Base-by-base conservation (phyloP, 2,797 vertebrate genomes). In the Spinus pinus region DNA sequence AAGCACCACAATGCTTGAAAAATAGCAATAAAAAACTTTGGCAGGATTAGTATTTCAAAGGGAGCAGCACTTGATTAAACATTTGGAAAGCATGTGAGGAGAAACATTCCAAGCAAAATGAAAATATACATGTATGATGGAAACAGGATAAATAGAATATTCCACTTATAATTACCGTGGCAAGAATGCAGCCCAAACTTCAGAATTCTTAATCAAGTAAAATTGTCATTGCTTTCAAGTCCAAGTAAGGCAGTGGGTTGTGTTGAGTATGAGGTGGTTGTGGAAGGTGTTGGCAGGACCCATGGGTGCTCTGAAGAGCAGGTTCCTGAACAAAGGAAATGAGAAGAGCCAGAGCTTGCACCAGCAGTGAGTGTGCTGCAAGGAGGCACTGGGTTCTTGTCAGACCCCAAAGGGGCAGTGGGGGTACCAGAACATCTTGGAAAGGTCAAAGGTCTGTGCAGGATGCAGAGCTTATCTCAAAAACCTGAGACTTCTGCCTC, bases 11-110 rank as follows among this genome's bases (percentile, higher is more conserved):
- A 62, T 94, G 35, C 70, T 77, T 88, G 61, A 94, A 95, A 96
- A 93, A 81, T 65, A 91, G 79, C 84, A 95, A 51, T 87, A 31
- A 87, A 95, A 95, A 82, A 57, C 75, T 10, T 94, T n/a, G 67
- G 88, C 79, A 91, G 86, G 91, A 92, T 93, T 94, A 90, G 41
- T 86, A 74, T 93, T 96, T 96, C 84, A 95, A 96, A 95, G 94
- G 94, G 83, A 96, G 73, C 71, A 93, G 85, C 70, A 67, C 90
- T 96, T 94, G 90, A 96, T 96, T 94, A 95, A 95, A 95, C 89
- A 75, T 85, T 96, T 95, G 92, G 83, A 95, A 94, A 90, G 66
- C 91, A 88, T 58, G 90, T 20, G 53, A 95, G 90, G 84, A 91
- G 93, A 86, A 95, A 46, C 91, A 88, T 96, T 95, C 94, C 95